phyloP scores from a whole-genome alignment of 2,888 invertebrate genomes.

The Drosophila eohydei region DNA sequence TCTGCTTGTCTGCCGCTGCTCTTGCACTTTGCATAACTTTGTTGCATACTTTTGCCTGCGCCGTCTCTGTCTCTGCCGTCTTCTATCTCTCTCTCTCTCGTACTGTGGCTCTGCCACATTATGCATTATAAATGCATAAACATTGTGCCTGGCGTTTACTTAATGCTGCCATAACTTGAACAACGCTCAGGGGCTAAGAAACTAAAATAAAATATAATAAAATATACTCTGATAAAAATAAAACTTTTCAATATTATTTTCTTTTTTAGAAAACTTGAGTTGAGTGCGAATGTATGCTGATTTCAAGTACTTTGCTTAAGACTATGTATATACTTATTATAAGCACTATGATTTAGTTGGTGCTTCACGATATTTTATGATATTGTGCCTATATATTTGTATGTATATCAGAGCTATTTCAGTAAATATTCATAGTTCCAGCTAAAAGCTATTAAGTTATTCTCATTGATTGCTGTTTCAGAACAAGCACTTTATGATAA shows the following conservation, averaged over 20 bases:
- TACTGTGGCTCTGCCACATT: constrained; percentile 51
- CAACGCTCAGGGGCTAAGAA: constrained; percentile 11
- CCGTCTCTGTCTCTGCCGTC: constrained; percentile 10
- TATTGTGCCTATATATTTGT: not conserved
- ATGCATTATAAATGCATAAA: constrained; percentile 79
- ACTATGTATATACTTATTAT: constrained; percentile 9
- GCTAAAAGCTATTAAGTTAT: not conserved
- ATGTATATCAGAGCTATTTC: not conserved
- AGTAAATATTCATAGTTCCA: not conserved
- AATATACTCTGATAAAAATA: constrained; percentile 28
- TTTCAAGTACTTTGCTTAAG: constrained; percentile 12
- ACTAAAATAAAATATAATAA: constrained; percentile 27
- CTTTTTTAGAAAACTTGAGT: constrained; percentile 30
- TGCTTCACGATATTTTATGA: too few species aligned
- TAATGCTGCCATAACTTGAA: constrained; percentile 70
- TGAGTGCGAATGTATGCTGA: constrained; percentile 5
- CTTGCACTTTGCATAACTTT: constrained; percentile 79
- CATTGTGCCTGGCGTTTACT: constrained; percentile 75
- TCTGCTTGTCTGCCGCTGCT: constrained; percentile 57
- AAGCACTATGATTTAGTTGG: not conserved
- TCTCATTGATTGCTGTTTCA: not conserved
- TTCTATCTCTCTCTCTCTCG: constrained; percentile 7
- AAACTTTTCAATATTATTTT: constrained; percentile 61
- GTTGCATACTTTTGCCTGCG: constrained; percentile 70
- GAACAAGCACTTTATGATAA: not conserved